A percentile compares a stretch with the other conserved stretches of the same genome.
These are phyloP conservation scores for Mylabris phalerata DNA, from an alignment of 1,140 invertebrate species.

Conservation along the genomic window DNA sequence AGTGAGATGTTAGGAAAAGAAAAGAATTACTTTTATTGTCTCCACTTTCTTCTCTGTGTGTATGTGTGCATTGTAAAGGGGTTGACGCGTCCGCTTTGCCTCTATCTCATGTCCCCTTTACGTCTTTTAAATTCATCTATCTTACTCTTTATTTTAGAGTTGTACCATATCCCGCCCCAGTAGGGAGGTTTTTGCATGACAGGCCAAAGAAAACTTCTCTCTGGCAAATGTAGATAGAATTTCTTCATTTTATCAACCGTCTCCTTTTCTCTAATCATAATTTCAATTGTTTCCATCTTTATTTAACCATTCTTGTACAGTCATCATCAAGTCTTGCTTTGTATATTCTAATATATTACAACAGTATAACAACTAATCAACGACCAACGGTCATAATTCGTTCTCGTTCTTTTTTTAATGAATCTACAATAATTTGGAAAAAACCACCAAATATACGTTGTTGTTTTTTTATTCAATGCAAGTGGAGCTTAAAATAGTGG, in stretches of 20 bases:
- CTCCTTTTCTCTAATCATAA: constrained; percentile 8
- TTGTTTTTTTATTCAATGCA: constrained; percentile 1
- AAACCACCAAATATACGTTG: constrained; percentile 14
- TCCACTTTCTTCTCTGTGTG: constrained; percentile 18
- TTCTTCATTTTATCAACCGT: constrained; percentile 29
- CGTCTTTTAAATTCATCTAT: too few species aligned
- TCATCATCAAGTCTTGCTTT: constrained; percentile 28
- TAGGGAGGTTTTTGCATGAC: constrained; percentile 32
- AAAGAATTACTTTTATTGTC: constrained; percentile 35
- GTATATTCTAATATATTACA: constrained; percentile 28
- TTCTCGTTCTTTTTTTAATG: constrained; percentile 21
- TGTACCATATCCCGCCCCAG: neutral
- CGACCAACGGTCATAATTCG: constrained; percentile 10
- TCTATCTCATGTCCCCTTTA: neutral
- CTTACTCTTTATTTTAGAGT: too few species aligned
- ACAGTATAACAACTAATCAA: constrained; percentile 23
- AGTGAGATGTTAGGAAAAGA: constrained; percentile 28
- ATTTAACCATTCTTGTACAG: constrained; percentile 20
- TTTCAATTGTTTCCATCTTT: neutral
- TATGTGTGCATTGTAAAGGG: constrained; percentile 24
- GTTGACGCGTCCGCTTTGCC: constrained; percentile 17
- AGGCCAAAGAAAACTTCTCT: constrained; percentile 31
- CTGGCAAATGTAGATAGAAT: constrained; percentile 33
- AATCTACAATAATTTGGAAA: neutral
- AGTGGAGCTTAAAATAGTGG: constrained; percentile 6